Base-by-base conservation (phyloP, 2,888 invertebrate genomes). In the Tetragonisca angustula region DNA sequence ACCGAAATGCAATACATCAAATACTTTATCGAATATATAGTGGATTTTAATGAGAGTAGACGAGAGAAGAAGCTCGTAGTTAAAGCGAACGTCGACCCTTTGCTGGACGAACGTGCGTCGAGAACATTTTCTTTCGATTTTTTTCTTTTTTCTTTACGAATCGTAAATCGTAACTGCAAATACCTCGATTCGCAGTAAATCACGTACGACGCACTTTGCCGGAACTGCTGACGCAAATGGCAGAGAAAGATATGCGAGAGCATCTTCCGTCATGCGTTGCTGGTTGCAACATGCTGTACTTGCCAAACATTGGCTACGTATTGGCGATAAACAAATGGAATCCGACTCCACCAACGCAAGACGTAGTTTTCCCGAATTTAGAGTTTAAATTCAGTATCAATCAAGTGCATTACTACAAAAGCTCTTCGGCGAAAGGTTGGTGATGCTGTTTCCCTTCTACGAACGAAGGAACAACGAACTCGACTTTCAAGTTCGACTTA, bases 291-390 rank as follows among this genome's bases (percentile, higher is more conserved):
- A 96, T 97, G 94, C 94, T 97, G 75, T 97, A 97, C 93, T 95
- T 97, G 92, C 97, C 97, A 0, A 97, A 97, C 93, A 95, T 97
- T 84, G 97, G 98, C 0, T 98, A 97, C 94, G 94, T 98, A 84
- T 95, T 98, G 19, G 97, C 96, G 0, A 96, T 98, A n/a, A 96
- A 96, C 75, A 95, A 96, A 82, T 97, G 97, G 96, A 95, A 95
- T 1, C 95, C 88, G 0, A 85, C 88, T 21, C 87, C 90, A 9
- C 86, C 89, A 2, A 56, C n/a, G 0, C 95, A 96, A 2, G 95
- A 96, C 77, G 95, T 96, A 87, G 94, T 96, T 74, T 94, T 97
- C 80, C 96, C 96, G 0, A 96, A 96, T 76, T 96, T 97, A 92
- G 96, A 97, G 91, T 97, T 97, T 91, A 96, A 96, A 95, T 97